Conservation (phyloP, 2,113 vertebrate genomes). For the Chroicocephalus ridibundus region DNA sequence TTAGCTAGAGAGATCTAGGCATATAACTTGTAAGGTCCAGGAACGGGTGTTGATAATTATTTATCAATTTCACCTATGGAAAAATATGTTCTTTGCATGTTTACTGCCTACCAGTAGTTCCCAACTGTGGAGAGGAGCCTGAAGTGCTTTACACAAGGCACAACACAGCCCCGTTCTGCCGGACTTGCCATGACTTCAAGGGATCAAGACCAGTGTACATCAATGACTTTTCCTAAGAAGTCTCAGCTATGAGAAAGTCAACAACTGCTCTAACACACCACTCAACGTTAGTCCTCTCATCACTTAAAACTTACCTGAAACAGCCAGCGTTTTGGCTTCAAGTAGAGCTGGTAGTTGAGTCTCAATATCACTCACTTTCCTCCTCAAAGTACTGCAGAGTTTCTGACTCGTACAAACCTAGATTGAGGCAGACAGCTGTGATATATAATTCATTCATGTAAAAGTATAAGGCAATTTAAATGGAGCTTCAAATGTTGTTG, state of each 20-base stretch:
- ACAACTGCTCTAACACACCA: not conserved
- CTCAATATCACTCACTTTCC: slow-evolving; percentile 85
- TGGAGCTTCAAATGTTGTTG: slow-evolving; percentile 17
- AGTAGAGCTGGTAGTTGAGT: slow-evolving; percentile 83
- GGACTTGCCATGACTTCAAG: not conserved
- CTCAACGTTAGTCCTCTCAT: not conserved
- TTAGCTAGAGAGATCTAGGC: not conserved
- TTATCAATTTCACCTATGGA: not conserved
- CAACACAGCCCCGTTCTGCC: not conserved
- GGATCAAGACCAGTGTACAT: not conserved
- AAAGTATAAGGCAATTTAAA: slow-evolving; percentile 45
- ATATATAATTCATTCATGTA: slow-evolving; percentile 16
- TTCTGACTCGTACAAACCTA: slow-evolving; percentile 86
- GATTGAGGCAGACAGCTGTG: slow-evolving; percentile 51
- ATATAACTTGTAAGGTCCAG: not conserved
- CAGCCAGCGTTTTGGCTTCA: slow-evolving; percentile 86
- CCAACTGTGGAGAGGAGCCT: fast-evolving
- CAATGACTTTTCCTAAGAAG: not conserved
- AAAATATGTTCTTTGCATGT: not conserved
- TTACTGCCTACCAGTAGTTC: not conserved
- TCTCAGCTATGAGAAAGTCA: not conserved
- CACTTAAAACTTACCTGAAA: slow-evolving; percentile 76
- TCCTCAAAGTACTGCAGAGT: slow-evolving; percentile 82
- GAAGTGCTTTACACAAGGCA: not conserved
- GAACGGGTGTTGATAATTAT: not conserved